These are phyloP conservation scores for Sinella curviseta DNA, from an alignment of 1,140 invertebrate genomes.

Conservation along the genomic window DNA sequence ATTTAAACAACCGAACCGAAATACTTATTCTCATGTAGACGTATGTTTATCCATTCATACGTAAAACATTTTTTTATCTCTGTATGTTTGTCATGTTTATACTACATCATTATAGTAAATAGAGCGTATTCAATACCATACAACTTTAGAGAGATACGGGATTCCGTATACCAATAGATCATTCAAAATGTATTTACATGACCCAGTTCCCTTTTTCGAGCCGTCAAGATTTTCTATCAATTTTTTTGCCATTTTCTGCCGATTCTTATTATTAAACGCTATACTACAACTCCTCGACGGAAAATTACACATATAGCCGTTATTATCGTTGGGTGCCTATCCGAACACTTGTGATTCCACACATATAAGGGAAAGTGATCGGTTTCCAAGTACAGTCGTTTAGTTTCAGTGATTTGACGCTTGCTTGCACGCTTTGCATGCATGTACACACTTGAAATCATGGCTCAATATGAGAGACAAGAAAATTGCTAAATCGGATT, in stretches of 20 bases:
- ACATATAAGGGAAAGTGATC: not conserved
- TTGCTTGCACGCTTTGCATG: not conserved
- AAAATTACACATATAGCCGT: too few relatives aligned
- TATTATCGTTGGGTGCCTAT: not conserved
- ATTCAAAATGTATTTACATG: too few relatives aligned
- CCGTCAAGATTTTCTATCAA: too few relatives aligned
- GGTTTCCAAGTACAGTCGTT: not conserved
- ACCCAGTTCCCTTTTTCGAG: not conserved
- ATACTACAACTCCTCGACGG: too few relatives aligned
- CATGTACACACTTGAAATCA: not conserved
- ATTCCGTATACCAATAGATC: too few relatives aligned
- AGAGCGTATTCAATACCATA: not conserved
- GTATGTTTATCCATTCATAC: not conserved
- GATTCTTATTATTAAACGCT: too few relatives aligned
- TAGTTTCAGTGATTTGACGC: conserved; percentile 9
- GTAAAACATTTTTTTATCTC: not conserved
- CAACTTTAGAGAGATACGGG: not conserved
- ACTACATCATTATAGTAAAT: not conserved
- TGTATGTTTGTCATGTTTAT: not conserved
- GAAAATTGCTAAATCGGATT: conserved; percentile 15
- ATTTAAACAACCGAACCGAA: too few relatives aligned
- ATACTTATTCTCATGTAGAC: too few relatives aligned
- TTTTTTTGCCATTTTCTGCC: too few relatives aligned
- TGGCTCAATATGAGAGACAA: not conserved
- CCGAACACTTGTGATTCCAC: not conserved